phyloP scores from a whole-genome alignment of 2,113 vertebrate genomes.

The Centropristis striata region DNA sequence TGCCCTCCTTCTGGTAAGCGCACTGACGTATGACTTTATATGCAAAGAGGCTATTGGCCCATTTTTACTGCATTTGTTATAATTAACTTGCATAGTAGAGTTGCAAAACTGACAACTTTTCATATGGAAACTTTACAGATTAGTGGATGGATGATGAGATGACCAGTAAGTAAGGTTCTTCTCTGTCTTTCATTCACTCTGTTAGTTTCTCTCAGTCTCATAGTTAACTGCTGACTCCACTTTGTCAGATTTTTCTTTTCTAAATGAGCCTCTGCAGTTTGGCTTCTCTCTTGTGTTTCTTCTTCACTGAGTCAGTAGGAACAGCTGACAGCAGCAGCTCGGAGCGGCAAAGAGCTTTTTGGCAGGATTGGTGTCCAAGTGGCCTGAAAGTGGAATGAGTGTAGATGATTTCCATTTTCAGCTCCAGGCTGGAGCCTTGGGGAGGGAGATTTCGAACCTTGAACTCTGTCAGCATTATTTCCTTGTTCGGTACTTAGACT shows the following conservation, averaged over 20 bases:
- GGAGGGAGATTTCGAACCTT: neutral
- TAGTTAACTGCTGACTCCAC: conserved; percentile 1
- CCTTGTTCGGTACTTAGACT: neutral
- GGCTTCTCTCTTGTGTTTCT: neutral
- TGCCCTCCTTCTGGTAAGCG: too few species aligned
- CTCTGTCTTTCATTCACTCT: conserved; percentile 2
- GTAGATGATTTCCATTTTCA: neutral
- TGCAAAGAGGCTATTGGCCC: neutral
- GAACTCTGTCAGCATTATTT: neutral
- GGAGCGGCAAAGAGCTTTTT: neutral
- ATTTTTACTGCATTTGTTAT: neutral
- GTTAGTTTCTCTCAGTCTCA: neutral
- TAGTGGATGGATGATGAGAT: neutral
- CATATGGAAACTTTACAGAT: neutral
- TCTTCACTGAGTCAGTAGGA: conserved; percentile 18
- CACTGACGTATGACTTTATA: too few species aligned
- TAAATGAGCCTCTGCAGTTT: conserved; percentile 14
- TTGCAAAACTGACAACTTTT: neutral
- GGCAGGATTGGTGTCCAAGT: neutral
- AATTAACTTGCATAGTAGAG: neutral
- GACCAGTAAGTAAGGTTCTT: neutral
- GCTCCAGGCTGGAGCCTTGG: neutral
- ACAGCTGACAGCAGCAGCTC: conserved; percentile 14
- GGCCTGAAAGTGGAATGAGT: neutral
- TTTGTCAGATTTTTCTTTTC: neutral